phyloP scores from a whole-genome alignment of 2,888 invertebrate species.

The Trichacis sp. region DNA sequence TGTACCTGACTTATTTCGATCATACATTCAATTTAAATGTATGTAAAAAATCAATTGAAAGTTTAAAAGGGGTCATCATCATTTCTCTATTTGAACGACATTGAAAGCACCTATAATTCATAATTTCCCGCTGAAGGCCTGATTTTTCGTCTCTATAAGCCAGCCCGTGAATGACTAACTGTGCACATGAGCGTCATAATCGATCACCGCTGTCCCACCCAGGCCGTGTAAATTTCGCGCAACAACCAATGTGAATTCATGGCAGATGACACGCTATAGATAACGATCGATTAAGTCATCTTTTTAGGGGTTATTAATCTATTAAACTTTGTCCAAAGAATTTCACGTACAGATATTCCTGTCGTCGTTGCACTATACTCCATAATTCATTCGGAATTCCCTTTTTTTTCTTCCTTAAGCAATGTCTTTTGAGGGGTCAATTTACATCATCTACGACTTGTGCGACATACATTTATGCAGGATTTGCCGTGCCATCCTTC shows the following conservation, averaged over 20 bases:
- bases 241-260: slow-evolving; percentile 39
- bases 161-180: slow-evolving; percentile 1
- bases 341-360: too few relatives aligned
- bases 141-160: neutral
- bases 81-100: slow-evolving; percentile 11
- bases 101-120: neutral
- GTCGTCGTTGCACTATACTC: too few relatives aligned
- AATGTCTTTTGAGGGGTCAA: neutral
- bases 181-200: slow-evolving; percentile 23
- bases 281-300: slow-evolving; percentile 25
- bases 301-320: slow-evolving; percentile 9
- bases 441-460: slow-evolving; percentile 20
- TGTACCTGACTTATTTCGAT: too few relatives aligned
- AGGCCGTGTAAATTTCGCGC: slow-evolving; percentile 29
- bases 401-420: neutral
- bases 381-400: too few relatives aligned
- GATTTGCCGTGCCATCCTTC: slow-evolving; percentile 24
- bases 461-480: slow-evolving; percentile 35
- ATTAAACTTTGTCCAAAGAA: slow-evolving; percentile 10
- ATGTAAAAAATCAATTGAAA: too few relatives aligned
- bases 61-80: too few relatives aligned
- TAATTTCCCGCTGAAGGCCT: too few relatives aligned
- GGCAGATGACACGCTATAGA: slow-evolving; percentile 28
- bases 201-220: slow-evolving; percentile 34
- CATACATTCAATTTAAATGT: too few relatives aligned